These are phyloP conservation scores for Setophaga coronata DNA, from an alignment of 2,113 vertebrate species.

Conservation along the genomic window DNA sequence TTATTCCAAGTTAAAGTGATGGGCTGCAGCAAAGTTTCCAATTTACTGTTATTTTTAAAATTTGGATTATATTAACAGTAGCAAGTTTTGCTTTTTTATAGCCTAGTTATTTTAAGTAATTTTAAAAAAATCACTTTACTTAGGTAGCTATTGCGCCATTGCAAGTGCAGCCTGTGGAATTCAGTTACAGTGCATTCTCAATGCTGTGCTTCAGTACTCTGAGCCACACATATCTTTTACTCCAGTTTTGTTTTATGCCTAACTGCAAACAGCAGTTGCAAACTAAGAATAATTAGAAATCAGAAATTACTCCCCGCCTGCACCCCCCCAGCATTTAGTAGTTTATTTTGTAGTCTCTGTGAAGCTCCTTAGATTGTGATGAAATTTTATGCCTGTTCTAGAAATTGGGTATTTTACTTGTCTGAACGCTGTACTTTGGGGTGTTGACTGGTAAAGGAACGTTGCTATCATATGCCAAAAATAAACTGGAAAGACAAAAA, in stretches of 20 bases:
- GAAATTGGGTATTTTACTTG: neutral
- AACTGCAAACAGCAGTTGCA: neutral
- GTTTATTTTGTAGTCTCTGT: neutral
- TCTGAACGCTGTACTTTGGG: neutral
- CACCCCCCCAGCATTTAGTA: rapidly evolving
- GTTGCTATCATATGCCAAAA: neutral
- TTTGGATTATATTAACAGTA: neutral
- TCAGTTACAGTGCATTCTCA: neutral
- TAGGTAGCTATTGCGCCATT: neutral
- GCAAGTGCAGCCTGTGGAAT: neutral
- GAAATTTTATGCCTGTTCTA: neutral
- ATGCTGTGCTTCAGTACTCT: neutral
- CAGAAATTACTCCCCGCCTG: neutral
- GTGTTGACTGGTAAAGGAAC: neutral
- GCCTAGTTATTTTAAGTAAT: neutral
- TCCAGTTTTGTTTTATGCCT: neutral
- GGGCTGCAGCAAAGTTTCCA: neutral
- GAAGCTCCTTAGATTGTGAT: neutral
- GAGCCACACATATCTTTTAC: neutral
- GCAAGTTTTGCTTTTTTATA: neutral
- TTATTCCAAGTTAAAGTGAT: neutral
- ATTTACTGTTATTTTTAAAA: neutral
- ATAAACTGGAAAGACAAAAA: neutral
- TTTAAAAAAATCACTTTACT: neutral
- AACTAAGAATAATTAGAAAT: neutral